These are phyloP conservation scores for Bagarius yarrelli DNA, from an alignment of 2,113 vertebrate genomes.

Conservation along the genomic window DNA sequence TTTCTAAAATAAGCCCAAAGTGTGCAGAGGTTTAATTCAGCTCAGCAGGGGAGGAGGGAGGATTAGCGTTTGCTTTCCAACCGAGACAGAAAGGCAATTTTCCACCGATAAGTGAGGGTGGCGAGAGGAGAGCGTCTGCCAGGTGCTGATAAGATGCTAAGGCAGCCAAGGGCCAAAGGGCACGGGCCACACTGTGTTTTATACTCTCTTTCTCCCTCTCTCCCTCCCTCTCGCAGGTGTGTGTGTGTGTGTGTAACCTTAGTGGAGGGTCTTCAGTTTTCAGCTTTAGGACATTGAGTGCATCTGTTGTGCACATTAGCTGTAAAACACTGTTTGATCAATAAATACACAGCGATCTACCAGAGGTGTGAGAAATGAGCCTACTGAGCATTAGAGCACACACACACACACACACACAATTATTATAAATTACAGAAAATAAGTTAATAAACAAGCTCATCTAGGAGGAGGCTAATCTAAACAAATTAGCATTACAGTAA, in stretches of 20 bases:
- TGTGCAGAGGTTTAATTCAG: conserved; percentile 36
- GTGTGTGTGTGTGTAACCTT: neutral
- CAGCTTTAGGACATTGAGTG: neutral
- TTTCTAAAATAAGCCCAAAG: conserved; percentile 48
- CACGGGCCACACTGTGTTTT: conserved; percentile 29
- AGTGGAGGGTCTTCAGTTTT: conserved; percentile 5
- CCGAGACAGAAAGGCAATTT: conserved; percentile 46
- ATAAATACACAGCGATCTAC: neutral
- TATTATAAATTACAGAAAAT: neutral
- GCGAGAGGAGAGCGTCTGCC: conserved; percentile 28
- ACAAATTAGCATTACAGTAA: neutral
- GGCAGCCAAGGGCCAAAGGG: conserved; percentile 3
- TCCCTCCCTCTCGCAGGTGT: neutral
- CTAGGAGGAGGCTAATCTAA: no score
- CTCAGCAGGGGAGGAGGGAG: conserved; percentile 34
- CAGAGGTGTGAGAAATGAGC: neutral
- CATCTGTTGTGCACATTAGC: neutral
- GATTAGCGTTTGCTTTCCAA: conserved; percentile 45
- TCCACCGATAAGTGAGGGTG: conserved; percentile 38
- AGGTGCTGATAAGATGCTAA: conserved; percentile 44
- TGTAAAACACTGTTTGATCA: conserved; percentile 13
- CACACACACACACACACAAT: neutral
- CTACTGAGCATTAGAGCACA: neutral
- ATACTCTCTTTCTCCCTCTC: no score
- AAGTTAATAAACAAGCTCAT: neutral